A percentile compares a stretch with the other conserved stretches of the same genome.
These are phyloP conservation scores for Seriola quinqueradiata DNA, from an alignment of 2,113 vertebrate species.

Conservation along the genomic window DNA sequence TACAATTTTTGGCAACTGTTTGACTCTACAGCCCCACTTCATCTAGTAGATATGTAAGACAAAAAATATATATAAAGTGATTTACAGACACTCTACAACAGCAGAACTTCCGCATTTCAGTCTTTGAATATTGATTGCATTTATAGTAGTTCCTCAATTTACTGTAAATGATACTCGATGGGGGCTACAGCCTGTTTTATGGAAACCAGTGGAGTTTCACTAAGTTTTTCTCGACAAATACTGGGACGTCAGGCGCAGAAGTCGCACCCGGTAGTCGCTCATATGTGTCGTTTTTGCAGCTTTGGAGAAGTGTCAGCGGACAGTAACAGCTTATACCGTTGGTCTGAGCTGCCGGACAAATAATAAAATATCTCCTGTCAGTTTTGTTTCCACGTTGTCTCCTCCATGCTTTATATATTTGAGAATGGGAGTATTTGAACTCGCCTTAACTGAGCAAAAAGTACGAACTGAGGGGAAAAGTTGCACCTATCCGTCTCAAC, in stretches of 20 bases:
- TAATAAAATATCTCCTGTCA: not conserved
- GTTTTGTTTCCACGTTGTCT: constrained; percentile 1
- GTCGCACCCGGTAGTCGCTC: constrained; percentile 12
- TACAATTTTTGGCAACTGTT: not conserved
- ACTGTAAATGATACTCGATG: constrained; percentile 58
- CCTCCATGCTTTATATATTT: not conserved
- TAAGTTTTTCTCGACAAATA: constrained; percentile 51
- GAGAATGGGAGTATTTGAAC: not conserved
- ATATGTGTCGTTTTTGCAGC: constrained; percentile 17
- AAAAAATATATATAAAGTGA: not conserved
- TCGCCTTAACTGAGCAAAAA: constrained; percentile 23
- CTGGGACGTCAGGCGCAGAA: not conserved
- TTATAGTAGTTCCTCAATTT: constrained; percentile 72
- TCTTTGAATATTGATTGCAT: constrained; percentile 57
- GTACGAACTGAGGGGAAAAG: constrained; percentile 42
- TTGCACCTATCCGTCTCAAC: constrained; percentile 54
- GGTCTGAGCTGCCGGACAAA: not conserved
- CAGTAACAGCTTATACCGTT: not conserved
- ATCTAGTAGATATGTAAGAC: not conserved
- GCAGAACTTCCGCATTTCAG: constrained; percentile 65
- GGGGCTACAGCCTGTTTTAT: constrained; percentile 55
- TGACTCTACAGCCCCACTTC: not conserved
- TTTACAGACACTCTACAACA: constrained; percentile 35
- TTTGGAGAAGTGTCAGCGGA: constrained; percentile 18
- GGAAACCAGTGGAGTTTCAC: constrained; percentile 59